These are phyloP conservation scores for Oreocharis arfaki DNA, from an alignment of 2,113 vertebrate species.

Conservation along the genomic window DNA sequence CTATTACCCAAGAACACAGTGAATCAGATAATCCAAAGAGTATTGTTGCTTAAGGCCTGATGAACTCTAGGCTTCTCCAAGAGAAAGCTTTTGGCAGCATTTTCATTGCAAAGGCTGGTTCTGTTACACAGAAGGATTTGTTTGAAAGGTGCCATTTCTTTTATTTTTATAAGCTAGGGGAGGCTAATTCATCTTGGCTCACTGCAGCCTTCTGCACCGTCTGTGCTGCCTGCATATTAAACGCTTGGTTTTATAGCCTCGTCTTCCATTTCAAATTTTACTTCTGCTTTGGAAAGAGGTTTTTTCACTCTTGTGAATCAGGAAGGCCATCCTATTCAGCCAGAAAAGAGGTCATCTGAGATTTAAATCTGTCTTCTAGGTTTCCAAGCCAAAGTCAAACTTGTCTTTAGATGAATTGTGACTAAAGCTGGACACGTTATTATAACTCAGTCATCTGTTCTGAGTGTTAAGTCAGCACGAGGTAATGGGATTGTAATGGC, in stretches of 20 bases:
- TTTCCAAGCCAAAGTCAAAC: background rate
- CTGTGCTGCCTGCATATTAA: conserved; percentile 38
- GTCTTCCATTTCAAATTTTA: background rate
- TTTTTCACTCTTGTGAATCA: background rate
- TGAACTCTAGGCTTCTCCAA: background rate
- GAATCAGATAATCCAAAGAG: background rate
- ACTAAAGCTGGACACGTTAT: background rate
- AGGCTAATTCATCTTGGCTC: conserved; percentile 29
- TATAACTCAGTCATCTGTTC: background rate
- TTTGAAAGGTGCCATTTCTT: conserved; percentile 12
- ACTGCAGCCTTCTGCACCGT: background rate
- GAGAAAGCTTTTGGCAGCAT: background rate
- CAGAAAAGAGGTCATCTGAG: background rate
- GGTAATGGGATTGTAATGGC: background rate
- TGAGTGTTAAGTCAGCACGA: background rate
- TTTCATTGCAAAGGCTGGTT: background rate
- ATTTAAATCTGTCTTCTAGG: background rate
- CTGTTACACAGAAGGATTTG: conserved; percentile 20
- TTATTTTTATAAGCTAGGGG: background rate
- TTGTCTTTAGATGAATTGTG: background rate
- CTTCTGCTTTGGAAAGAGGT: background rate
- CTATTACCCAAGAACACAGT: fast-evolving
- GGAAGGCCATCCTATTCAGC: background rate
- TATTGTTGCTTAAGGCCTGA: background rate
- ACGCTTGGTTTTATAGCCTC: background rate